Evolutionary conservation across 2,888 invertebrate genomes (phyloP), one percentile per base, ranked within the genome.

Genomic region (Lycaena phlaeas): DNA sequence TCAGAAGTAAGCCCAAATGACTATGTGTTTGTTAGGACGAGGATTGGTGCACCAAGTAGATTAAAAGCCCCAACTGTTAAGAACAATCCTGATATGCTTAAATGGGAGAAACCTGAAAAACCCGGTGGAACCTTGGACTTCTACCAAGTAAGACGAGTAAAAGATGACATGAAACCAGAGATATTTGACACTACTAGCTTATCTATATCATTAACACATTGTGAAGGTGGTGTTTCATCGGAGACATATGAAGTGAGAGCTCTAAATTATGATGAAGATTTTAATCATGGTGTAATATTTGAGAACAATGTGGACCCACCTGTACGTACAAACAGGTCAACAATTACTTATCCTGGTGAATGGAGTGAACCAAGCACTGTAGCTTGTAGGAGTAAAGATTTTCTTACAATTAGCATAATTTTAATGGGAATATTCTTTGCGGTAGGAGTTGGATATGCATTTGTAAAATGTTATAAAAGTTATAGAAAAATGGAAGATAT

Each of bases 401-500:
- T 66, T n/a, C 42, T 73, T 14, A 63, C 70, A 5, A 65, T 77
- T 61, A 61, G 62, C 31, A 57, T 74, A 17, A 72, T 75, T 40
- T 57, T 81, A 27, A 57, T 76, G 55, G 60, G 61, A 27, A 51
- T 81, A 41, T 64, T 77, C 55, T 55, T 56, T 9, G 42, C 75
- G 12, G 58, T 71, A 27, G 74, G 62, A 9, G 43, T 69, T 10
- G 68, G 62, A 43, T 81, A 73, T 49, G 68, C 64, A 5, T 67
- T 68, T 4, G 72, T 64, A 49, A 90, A 90, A 59, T 57, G 87
- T 15, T 90, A 89, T 70, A 74, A 81, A 42, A 87, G 85, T 46
- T 88, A 87, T 54, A 86, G 86, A 56, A 86, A 82, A 52, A 91
- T 91, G 89, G 86, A 87, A 56, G 87, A 90, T 52, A 88, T 92